Percentiles rank a stretch among this genome's conserved stretches.
Evolutionary conservation across 2,113 vertebrate genomes (phyloP).

Genomic region (Elephas maximus): DNA sequence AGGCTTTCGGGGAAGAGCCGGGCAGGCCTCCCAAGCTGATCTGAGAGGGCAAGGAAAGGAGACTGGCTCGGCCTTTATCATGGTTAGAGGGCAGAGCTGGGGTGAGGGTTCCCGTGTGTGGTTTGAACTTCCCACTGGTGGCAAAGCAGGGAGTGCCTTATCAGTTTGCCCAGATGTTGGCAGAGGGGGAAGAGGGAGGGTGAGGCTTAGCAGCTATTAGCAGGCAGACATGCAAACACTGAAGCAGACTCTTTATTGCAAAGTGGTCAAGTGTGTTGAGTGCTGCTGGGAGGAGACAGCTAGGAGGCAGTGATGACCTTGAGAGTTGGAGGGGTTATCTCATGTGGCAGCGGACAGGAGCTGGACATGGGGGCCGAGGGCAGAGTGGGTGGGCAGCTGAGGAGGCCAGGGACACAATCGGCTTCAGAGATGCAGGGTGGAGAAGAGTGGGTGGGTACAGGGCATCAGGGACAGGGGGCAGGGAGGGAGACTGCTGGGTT

Average conservation of each 20-base stretch:
- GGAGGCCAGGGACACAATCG: not conserved
- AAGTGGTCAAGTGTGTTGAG: not conserved
- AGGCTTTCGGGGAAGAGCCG: not conserved
- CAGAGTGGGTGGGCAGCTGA: too few species aligned
- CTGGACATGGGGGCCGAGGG: not conserved
- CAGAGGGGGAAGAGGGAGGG: not conserved
- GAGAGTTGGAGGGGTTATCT: not conserved
- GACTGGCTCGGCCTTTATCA: not conserved
- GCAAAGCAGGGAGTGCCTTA: not conserved
- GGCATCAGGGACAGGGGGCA: not conserved
- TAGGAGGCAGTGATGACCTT: not conserved
- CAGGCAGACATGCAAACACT: not conserved
- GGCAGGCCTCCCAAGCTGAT: too few species aligned
- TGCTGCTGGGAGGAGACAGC: too few species aligned
- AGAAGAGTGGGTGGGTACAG: not conserved
- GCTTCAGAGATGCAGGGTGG: not conserved
- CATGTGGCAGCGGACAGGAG: not conserved
- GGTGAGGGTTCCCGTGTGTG: not conserved
- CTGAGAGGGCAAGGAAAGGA: not conserved
- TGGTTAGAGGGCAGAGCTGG: not conserved
- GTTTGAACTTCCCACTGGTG: not conserved
- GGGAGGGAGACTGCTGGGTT: not conserved
- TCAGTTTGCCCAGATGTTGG: not conserved
- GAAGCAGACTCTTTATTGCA: not conserved
- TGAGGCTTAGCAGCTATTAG: not conserved